Percentiles rank a stretch among this genome's conserved stretches.
phyloP scores from a whole-genome alignment of 2,888 invertebrate species.

The Nesidiocoris tenuis region DNA sequence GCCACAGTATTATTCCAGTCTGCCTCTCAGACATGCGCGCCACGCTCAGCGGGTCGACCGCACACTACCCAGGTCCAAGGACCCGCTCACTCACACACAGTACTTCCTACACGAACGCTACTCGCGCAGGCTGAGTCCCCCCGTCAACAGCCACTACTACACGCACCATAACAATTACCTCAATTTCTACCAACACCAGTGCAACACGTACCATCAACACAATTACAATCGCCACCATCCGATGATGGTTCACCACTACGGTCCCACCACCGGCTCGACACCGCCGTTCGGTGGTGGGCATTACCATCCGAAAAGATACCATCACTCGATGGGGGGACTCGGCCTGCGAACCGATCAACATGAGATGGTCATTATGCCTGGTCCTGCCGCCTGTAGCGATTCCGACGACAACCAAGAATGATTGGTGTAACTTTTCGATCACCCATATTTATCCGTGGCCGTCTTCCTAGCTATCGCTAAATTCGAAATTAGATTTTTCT shows the following conservation, averaged over 20 bases:
- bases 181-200: background rate
- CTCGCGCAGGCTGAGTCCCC: conserved; percentile 34
- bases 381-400: conserved; percentile 41
- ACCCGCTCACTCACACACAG: background rate
- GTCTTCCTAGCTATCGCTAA: too few species aligned
- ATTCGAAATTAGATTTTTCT: too few species aligned
- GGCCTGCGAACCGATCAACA: conserved; percentile 19
- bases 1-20: conserved; percentile 44
- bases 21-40: conserved; percentile 40
- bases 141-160: conserved; percentile 8
- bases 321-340: conserved; percentile 12
- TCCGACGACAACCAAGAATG: conserved; percentile 45
- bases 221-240: conserved; percentile 24
- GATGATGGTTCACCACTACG: conserved; percentile 31
- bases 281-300: conserved; percentile 15
- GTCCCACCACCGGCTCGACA: conserved; percentile 26
- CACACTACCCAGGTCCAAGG: conserved; percentile 32
- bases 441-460: too few species aligned
- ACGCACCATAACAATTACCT: background rate
- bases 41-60: conserved; percentile 34
- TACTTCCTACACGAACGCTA: conserved; percentile 35
- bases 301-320: conserved; percentile 25
- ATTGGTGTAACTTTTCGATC: too few species aligned
- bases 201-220: conserved; percentile 13
- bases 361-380: conserved; percentile 28